These are phyloP conservation scores for Neoaliturus tenellus DNA, from an alignment of 2,888 invertebrate genomes.

Conservation along the genomic window DNA sequence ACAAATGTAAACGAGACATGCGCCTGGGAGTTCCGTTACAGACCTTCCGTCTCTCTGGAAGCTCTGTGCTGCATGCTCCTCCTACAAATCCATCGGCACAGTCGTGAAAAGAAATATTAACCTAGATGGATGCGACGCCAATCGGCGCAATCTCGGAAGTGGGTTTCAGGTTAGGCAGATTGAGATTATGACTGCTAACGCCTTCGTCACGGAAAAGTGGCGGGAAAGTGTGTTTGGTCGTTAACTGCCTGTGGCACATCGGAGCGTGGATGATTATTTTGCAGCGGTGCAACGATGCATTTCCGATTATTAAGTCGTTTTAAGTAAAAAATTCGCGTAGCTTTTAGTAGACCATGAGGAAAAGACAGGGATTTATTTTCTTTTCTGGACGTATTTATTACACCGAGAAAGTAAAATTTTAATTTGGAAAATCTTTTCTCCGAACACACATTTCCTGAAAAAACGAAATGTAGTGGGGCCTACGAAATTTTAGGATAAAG, in stretches of 20 bases:
- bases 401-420: too few species aligned
- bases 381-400: too few species aligned
- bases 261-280: neutral
- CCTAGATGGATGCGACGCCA: conserved; percentile 20
- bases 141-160: neutral
- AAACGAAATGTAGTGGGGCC: too few species aligned
- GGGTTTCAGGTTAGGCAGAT: conserved; percentile 36
- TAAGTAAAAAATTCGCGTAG: too few species aligned
- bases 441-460: too few species aligned
- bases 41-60: neutral
- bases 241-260: neutral
- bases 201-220: conserved; percentile 1
- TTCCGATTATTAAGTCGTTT: too few species aligned
- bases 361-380: too few species aligned
- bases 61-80: neutral
- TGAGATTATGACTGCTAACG: neutral
- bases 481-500: too few species aligned
- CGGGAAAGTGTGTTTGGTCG: neutral
- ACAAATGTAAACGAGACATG: conserved; percentile 21
- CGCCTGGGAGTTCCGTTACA: conserved; percentile 5
- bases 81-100: neutral
- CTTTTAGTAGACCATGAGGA: too few species aligned
- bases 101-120: neutral
- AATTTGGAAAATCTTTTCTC: too few species aligned
- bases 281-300: neutral